Conservation (phyloP, 2,888 invertebrate genomes). For the Sinohyriopsis cumingii region DNA sequence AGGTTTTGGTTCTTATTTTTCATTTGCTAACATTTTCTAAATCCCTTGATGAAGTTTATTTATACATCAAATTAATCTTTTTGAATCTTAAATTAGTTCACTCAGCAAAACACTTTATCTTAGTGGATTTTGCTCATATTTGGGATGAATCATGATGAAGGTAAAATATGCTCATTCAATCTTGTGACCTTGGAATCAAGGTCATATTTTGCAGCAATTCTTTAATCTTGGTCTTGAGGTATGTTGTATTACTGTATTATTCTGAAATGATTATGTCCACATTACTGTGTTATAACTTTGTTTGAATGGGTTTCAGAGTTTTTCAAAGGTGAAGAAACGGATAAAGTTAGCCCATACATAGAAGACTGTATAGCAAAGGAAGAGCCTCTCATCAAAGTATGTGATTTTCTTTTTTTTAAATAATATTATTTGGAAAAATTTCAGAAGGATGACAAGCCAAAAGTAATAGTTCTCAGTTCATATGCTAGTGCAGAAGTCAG, state of each 20-base stretch:
- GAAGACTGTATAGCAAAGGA: slow-evolving; percentile 93
- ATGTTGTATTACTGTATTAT: neutral
- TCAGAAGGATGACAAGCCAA: too few species aligned
- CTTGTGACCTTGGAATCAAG: too few species aligned
- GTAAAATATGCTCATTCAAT: too few species aligned
- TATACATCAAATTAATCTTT: too few species aligned
- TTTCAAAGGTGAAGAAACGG: slow-evolving; percentile 87
- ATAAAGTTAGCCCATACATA: slow-evolving; percentile 89
- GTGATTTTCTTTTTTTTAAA: neutral
- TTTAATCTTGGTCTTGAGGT: neutral
- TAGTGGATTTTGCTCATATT: neutral
- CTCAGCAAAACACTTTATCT: too few species aligned
- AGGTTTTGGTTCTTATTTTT: too few species aligned
- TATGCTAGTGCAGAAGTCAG: neutral
- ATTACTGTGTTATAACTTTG: neutral
- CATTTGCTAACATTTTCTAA: too few species aligned
- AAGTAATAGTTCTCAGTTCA: neutral
- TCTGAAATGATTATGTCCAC: neutral
- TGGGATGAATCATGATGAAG: too few species aligned
- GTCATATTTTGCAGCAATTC: too few species aligned
- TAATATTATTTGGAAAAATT: neutral
- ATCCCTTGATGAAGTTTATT: too few species aligned
- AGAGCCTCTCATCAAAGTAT: slow-evolving; percentile 83
- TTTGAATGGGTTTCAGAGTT: slow-evolving; percentile 78
- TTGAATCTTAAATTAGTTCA: too few species aligned